Conservation (phyloP, 2,888 invertebrate genomes). For the Thymelicus sylvestris region DNA sequence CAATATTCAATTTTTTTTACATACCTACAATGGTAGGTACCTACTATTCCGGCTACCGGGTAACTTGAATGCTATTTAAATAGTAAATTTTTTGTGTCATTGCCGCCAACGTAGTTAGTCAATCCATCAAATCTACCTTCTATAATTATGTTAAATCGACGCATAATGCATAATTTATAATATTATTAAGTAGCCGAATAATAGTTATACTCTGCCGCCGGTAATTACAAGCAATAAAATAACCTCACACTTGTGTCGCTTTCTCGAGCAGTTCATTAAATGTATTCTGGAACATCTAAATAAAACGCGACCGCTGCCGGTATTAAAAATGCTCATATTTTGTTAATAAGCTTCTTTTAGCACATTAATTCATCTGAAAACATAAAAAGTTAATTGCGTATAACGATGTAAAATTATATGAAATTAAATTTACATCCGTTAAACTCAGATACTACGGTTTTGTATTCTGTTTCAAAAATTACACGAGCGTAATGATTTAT, state of each 20-base stretch:
- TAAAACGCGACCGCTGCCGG: constrained; percentile 30
- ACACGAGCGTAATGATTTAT: constrained; percentile 27
- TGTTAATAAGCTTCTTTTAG: constrained; percentile 37
- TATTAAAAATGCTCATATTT: constrained; percentile 37
- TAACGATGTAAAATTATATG: constrained; percentile 38
- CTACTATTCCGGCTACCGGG: no score
- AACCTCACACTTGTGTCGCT: constrained; percentile 26
- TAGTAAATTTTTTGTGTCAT: no score
- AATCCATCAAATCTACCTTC: neutral
- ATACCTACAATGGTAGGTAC: no score
- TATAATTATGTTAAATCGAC: neutral
- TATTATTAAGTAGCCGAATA: constrained; percentile 8
- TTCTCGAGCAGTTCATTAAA: constrained; percentile 18
- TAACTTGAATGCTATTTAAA: no score
- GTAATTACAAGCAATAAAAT: constrained; percentile 31
- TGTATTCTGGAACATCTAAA: constrained; percentile 33
- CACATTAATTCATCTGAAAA: constrained; percentile 37
- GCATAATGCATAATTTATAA: neutral
- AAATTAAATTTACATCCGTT: constrained; percentile 38
- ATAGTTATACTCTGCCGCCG: neutral
- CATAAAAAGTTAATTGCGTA: constrained; percentile 37
- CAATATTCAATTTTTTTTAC: no score
- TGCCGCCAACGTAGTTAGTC: no score
- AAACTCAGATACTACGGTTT: constrained; percentile 31
- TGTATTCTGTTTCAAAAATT: constrained; percentile 34